These are phyloP conservation scores for Notospermus geniculatus DNA, from an alignment of 1,140 invertebrate species.

Conservation along the genomic window DNA sequence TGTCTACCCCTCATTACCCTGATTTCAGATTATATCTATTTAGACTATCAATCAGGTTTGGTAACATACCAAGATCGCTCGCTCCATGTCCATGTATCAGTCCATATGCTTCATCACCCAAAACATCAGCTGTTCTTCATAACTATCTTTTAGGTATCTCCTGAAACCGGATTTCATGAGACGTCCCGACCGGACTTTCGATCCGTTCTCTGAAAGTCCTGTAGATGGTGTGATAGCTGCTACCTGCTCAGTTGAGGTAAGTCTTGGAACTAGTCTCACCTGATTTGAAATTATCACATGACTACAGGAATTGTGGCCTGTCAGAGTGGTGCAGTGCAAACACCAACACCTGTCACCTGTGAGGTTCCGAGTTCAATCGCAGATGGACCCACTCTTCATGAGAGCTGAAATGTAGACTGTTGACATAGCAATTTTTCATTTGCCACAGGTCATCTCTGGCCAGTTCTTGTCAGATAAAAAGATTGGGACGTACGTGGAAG, in stretches of 20 bases:
- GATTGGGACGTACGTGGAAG: conserved; percentile 98
- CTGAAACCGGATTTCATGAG: conserved; percentile 99
- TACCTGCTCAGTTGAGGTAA: conserved; percentile 92
- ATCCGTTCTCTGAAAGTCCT: conserved; percentile 98
- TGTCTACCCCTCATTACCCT: too few species aligned
- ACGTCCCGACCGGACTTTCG: conserved; percentile 90
- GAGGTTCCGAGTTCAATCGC: too few species aligned
- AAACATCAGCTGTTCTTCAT: not conserved
- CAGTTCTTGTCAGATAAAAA: conserved; percentile 99
- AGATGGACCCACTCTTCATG: too few species aligned
- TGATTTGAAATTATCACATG: too few species aligned
- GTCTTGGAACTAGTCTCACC: too few species aligned
- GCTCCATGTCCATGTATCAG: conserved; percentile 1
- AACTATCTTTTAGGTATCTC: conserved; percentile 76
- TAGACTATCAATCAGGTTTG: not conserved
- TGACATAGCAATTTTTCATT: too few species aligned
- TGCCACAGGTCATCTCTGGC: conserved; percentile 87
- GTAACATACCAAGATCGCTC: too few species aligned
- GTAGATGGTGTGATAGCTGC: conserved; percentile 99
- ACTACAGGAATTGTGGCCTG: too few species aligned
- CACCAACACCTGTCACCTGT: too few species aligned
- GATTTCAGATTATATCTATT: not conserved
- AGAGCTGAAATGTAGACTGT: too few species aligned
- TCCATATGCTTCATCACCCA: not conserved
- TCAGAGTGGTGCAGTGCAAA: too few species aligned